Percentiles rank a stretch among this genome's conserved stretches.
These are phyloP conservation scores for Parapristionchus giblindavisi DNA, from an alignment of 2,888 invertebrate genomes.

Conservation along the genomic window DNA sequence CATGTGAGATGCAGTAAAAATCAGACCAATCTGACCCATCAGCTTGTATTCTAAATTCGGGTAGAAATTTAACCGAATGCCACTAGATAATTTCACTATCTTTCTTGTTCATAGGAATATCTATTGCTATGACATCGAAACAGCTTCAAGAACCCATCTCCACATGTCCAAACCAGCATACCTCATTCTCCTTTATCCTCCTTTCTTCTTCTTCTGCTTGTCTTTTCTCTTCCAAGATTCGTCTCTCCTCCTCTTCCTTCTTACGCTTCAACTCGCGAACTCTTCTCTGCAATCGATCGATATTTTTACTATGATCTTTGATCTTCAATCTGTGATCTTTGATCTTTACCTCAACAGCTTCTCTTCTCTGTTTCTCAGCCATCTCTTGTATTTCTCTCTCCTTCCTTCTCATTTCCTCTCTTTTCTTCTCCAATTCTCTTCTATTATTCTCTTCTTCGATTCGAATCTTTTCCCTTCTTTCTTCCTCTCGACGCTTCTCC, in stretches of 20 bases:
- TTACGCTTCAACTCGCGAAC: not conserved
- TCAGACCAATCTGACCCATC: not conserved
- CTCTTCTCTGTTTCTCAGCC: constrained; percentile 30
- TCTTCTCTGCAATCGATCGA: not conserved
- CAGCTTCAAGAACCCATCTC: too few relatives aligned
- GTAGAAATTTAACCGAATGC: not conserved
- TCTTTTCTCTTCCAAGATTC: not conserved
- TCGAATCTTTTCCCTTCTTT: constrained; percentile 4
- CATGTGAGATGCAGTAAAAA: too few relatives aligned
- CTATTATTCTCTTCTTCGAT: constrained; percentile 23
- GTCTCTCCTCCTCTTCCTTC: constrained; percentile 14
- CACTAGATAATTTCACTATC: not conserved
- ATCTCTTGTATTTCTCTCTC: constrained; percentile 26
- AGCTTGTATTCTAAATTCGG: not conserved
- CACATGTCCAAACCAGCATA: too few relatives aligned
- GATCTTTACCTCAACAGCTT: constrained; percentile 24
- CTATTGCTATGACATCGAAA: too few relatives aligned
- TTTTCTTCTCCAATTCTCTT: constrained; percentile 24
- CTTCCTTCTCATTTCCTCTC: constrained; percentile 32
- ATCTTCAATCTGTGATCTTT: constrained; percentile 5
- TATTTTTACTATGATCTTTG: constrained; percentile 15
- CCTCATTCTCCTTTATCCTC: constrained; percentile 18
- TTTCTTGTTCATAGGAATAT: not conserved
- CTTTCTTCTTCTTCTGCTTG: not conserved
- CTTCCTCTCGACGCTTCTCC: not conserved